Evolutionary conservation across 2,113 vertebrate species (phyloP).

Genomic region (Sylvilagus bachmani): DNA sequence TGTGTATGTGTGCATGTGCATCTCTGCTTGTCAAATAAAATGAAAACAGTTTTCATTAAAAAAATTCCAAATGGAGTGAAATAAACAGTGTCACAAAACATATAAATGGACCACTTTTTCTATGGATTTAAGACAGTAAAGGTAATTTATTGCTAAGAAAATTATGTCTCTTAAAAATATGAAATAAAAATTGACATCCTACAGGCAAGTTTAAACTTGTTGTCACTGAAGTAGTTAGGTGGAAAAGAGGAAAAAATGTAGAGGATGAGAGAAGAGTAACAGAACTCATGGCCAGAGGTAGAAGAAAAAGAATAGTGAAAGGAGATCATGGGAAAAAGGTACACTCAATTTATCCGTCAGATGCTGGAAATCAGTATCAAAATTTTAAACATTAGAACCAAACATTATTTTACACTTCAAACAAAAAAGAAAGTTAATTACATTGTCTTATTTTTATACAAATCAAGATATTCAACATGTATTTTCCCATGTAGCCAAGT

Average conservation of each 20-base stretch:
- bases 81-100: neutral
- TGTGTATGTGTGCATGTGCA: too few species aligned
- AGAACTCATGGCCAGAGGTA: neutral
- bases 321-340: neutral
- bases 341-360: neutral
- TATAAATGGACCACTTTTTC: neutral
- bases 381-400: neutral
- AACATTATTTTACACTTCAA: neutral
- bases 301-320: conserved; percentile 11
- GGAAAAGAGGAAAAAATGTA: neutral
- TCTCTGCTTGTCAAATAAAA: too few species aligned
- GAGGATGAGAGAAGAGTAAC: neutral
- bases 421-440: neutral
- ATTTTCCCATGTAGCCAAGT: neutral
- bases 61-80: neutral
- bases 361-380: conserved; percentile 12
- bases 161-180: neutral
- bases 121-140: neutral
- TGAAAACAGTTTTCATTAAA: too few species aligned
- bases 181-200: neutral
- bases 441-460: neutral
- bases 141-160: neutral
- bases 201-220: neutral
- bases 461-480: neutral
- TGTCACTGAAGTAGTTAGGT: neutral